These are phyloP conservation scores for Serrognathus titanus DNA, from an alignment of 2,888 invertebrate species.

Conservation along the genomic window DNA sequence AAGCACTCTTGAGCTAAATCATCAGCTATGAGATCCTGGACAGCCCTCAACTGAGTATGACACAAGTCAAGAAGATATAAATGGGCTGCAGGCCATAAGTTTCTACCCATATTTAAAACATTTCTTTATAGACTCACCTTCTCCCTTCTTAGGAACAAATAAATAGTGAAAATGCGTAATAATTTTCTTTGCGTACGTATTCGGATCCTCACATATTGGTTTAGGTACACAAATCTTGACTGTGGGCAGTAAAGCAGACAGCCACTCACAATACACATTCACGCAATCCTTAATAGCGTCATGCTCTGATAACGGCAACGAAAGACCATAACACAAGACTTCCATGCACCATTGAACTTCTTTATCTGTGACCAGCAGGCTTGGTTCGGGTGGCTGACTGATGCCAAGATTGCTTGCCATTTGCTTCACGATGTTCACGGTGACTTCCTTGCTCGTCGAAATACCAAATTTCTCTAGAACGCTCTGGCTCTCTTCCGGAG, in stretches of 20 bases:
- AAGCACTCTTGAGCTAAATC: too few species aligned
- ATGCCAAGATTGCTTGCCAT: slow-evolving; percentile 68
- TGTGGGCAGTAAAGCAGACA: slow-evolving; percentile 78
- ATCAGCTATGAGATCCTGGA: too few species aligned
- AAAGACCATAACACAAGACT: slow-evolving; percentile 87
- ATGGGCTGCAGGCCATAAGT: too few species aligned
- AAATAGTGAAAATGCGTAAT: slow-evolving; percentile 90
- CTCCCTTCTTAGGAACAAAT: slow-evolving; percentile 88
- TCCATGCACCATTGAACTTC: slow-evolving; percentile 88
- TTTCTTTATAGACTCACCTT: slow-evolving; percentile 64
- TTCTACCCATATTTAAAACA: too few species aligned
- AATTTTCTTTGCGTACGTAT: slow-evolving; percentile 85
- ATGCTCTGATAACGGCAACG: slow-evolving; percentile 85
- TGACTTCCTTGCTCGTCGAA: slow-evolving; percentile 75
- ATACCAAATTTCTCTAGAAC: slow-evolving; percentile 75
- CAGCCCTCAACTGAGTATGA: too few species aligned
- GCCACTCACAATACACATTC: slow-evolving; percentile 95
- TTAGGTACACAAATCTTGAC: slow-evolving; percentile 86
- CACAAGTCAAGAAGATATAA: too few species aligned
- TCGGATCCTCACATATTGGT: slow-evolving; percentile 85
- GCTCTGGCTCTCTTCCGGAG: slow-evolving; percentile 61
- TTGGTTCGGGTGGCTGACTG: slow-evolving; percentile 79
- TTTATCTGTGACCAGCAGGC: slow-evolving; percentile 76
- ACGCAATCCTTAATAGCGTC: slow-evolving; percentile 95
- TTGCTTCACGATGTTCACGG: slow-evolving; percentile 74